Evolutionary conservation across 2,113 vertebrate genomes (phyloP), one percentile per base, ranked within the genome.

Genomic region (Zingel zingel): DNA sequence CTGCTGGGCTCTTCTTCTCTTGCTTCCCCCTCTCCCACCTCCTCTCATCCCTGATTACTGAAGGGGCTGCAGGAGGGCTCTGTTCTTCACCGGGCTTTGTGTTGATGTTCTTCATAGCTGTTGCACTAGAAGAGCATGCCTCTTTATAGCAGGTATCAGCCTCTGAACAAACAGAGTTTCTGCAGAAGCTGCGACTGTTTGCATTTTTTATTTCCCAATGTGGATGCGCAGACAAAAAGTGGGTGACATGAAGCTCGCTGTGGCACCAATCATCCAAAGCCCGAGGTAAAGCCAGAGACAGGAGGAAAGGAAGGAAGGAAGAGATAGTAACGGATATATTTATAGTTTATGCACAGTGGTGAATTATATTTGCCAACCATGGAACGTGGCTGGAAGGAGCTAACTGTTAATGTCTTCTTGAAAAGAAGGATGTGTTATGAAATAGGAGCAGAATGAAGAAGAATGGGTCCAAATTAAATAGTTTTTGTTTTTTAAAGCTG

Each of bases 41-140:
- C 30, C 76, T 66, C 88, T 85, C 89, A 72, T 86, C 81, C 77
- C 54, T 91, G 88, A 93, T 91, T 91, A 88, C 87, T 88, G 85
- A 84, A 82, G 86, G 82, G 82, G 73, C 89, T 81, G 79, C 83
- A 82, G 90, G 86, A 70, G 86, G 84, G 45, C 63, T 83, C 72
- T 88, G 88, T 85, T 85, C 79, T 76, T 63, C 68, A 57, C 77
- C 64, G 13, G 77, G 74, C 82, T 85, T 64, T 67, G 68, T 87
- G 74, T 88, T 81, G 82, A 72, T 69, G n/a, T 88, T 76, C 74
- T 83, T 79, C 84, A 80, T 61, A 62, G 77, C 76, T 77, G 70
- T 83, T 90, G 64, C 73, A 68, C 71, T 8, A 33, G 76, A 51
- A 53, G 58, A 74, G 56, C 54, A 16, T 58, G 74, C 62, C 30